A percentile compares a stretch with the other conserved stretches of the same genome.
These are phyloP conservation scores for Ectemnius lituratus DNA, from an alignment of 2,888 invertebrate species.

Conservation along the genomic window DNA sequence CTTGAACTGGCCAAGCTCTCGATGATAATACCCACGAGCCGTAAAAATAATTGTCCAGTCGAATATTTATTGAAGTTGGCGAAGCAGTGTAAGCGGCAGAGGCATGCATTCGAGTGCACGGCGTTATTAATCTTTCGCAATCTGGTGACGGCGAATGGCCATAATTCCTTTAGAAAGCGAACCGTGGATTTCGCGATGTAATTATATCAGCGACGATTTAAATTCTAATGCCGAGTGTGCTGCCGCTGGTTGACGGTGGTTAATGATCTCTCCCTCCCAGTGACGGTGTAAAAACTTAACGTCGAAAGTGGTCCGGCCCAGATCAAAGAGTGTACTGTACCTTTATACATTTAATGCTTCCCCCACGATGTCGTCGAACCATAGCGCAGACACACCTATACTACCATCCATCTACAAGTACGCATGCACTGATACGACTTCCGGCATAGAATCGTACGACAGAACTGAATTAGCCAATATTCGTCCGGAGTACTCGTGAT, in stretches of 20 bases:
- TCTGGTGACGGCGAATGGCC: constrained; percentile 32
- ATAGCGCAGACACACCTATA: constrained; percentile 16
- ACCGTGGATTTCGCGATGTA: constrained; percentile 50
- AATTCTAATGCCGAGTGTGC: constrained; percentile 53
- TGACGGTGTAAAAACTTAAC: constrained; percentile 51
- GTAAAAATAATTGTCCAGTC: no score
- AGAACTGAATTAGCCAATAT: constrained; percentile 4
- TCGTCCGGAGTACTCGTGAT: neutral
- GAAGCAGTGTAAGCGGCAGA: no score
- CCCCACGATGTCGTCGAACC: constrained; percentile 52
- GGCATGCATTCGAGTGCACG: no score
- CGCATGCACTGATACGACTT: neutral
- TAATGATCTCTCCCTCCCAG: constrained; percentile 54
- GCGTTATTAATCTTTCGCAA: constrained; percentile 61
- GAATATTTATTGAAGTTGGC: no score
- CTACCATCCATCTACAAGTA: constrained; percentile 6
- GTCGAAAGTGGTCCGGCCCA: constrained; percentile 50
- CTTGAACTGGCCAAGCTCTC: neutral
- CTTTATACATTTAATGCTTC: constrained; percentile 36
- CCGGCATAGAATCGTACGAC: neutral
- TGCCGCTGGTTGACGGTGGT: constrained; percentile 45
- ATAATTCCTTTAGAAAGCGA: constrained; percentile 42
- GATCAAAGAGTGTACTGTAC: constrained; percentile 50
- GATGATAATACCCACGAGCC: constrained; percentile 12
- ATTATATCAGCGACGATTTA: constrained; percentile 62